Evolutionary conservation across 2,888 invertebrate genomes (phyloP).

Genomic region (Azorinus chamasolen): DNA sequence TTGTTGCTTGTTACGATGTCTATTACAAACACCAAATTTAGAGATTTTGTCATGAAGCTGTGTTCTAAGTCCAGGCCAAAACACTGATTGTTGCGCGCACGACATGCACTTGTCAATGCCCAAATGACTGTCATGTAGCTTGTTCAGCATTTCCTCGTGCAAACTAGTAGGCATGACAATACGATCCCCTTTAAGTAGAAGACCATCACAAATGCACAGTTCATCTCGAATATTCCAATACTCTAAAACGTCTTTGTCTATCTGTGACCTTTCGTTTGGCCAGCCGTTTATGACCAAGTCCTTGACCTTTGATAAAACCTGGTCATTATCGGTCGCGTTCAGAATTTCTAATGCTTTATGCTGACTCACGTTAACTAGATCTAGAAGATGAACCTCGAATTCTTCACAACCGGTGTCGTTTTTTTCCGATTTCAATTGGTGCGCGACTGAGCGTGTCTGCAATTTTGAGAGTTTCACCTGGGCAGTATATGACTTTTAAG

Average conservation of each 20-base stretch:
- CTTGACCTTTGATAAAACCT: not conserved
- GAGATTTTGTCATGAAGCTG: constrained; percentile 48
- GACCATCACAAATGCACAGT: constrained; percentile 22
- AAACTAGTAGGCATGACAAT: constrained; percentile 47
- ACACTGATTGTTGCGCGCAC: constrained; percentile 49
- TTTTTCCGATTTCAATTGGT: not conserved
- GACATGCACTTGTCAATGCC: constrained; percentile 58
- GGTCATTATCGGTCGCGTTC: constrained; percentile 1
- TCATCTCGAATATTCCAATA: constrained; percentile 36
- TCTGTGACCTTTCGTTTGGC: constrained; percentile 15
- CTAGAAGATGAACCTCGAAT: not conserved
- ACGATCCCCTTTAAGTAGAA: constrained; percentile 25
- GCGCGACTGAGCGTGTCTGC: constrained; percentile 45
- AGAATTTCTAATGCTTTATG: not conserved
- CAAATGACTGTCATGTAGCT: constrained; percentile 58
- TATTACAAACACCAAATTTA: constrained; percentile 34
- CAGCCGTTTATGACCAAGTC: not conserved
- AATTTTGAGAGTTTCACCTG: constrained; percentile 44
- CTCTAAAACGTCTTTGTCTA: not conserved
- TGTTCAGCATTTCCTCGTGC: constrained; percentile 43
- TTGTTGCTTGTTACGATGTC: constrained; percentile 31
- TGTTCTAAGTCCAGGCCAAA: constrained; percentile 59
- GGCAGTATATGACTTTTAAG: constrained; percentile 27
- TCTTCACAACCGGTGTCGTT: not conserved
- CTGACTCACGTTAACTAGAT: constrained; percentile 1